phyloP scores from a whole-genome alignment of 2,113 vertebrate genomes.

The Pantherophis guttatus region DNA sequence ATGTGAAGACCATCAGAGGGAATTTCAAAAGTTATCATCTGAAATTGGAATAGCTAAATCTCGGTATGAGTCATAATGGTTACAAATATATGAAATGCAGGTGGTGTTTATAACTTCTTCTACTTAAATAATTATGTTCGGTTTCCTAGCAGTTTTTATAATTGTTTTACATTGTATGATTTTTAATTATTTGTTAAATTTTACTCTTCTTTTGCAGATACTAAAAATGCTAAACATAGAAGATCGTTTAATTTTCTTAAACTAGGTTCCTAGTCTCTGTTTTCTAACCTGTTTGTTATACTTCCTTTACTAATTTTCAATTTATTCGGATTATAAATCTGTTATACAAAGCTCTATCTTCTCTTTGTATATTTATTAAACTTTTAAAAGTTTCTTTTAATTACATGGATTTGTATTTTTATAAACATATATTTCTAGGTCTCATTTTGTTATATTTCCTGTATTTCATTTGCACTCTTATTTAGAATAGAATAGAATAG shows the following conservation, averaged over 20 bases:
- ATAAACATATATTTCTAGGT: neutral
- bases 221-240: neutral
- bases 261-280: neutral
- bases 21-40: slow-evolving; percentile 71
- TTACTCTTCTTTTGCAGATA: neutral
- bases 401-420: neutral
- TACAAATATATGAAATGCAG: neutral
- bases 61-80: slow-evolving; percentile 68
- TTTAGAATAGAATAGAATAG: neutral
- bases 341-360: neutral
- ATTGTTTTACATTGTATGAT: neutral
- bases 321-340: neutral
- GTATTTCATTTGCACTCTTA: neutral
- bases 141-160: neutral
- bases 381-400: neutral
- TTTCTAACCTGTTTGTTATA: neutral
- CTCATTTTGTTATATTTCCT: neutral
- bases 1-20: slow-evolving; percentile 70
- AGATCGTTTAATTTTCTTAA: neutral
- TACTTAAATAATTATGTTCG: neutral
- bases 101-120: neutral
- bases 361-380: neutral
- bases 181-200: neutral
- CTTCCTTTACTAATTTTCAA: neutral
- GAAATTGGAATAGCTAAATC: slow-evolving; percentile 70